Percentiles rank a stretch among this genome's conserved stretches.
Conservation (phyloP, 2,888 invertebrate species). For the Ischnura elegans region DNA sequence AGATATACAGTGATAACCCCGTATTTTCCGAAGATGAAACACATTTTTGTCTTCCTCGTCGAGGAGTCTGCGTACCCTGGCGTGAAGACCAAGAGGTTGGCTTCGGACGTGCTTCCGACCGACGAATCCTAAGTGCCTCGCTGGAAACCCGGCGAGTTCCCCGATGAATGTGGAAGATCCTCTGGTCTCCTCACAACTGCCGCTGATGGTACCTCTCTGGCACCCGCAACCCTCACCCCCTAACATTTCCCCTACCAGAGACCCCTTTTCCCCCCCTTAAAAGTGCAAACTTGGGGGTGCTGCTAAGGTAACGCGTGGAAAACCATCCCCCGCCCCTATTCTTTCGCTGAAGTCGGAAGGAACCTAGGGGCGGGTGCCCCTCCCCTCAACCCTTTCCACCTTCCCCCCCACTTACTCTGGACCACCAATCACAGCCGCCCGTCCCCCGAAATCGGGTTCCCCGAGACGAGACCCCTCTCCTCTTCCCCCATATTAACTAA, state of each 20-base stretch:
- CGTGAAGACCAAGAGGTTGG: too few species aligned
- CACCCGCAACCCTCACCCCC: neutral
- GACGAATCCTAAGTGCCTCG: neutral
- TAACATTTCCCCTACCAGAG: neutral
- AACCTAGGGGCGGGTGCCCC: neutral
- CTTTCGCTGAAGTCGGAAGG: neutral
- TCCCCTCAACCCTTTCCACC: neutral
- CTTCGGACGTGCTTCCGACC: too few species aligned
- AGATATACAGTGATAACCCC: too few species aligned
- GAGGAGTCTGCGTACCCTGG: too few species aligned
- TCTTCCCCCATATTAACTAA: too few species aligned
- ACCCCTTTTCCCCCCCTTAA: neutral
- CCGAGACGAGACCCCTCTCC: too few species aligned
- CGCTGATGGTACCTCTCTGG: too few species aligned
- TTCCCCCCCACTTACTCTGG: neutral
- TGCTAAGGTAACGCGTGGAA: too few species aligned
- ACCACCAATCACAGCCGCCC: neutral
- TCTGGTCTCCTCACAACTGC: too few species aligned
- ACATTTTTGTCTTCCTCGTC: too few species aligned
- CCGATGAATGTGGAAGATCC: neutral
- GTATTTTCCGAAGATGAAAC: too few species aligned
- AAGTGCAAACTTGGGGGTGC: neutral
- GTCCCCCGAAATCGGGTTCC: too few species aligned
- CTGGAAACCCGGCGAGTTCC: neutral
- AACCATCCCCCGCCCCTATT: neutral